These are phyloP conservation scores for Cuniculus paca DNA, from an alignment of 2,797 vertebrate species.

Conservation along the genomic window DNA sequence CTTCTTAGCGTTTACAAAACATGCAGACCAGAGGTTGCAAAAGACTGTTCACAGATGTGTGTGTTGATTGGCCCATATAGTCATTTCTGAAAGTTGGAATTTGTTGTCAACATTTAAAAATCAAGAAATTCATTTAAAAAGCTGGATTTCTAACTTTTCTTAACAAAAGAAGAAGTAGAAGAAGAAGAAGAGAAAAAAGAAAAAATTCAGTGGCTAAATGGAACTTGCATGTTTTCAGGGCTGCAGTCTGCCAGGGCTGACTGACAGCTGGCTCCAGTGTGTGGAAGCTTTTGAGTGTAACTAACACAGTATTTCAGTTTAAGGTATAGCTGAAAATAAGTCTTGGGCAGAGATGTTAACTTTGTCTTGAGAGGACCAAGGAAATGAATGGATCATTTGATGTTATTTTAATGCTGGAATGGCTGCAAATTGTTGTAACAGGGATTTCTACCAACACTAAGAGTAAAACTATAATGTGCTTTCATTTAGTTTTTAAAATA, in stretches of 20 bases:
- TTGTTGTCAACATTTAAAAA: conserved; percentile 64
- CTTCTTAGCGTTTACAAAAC: neutral
- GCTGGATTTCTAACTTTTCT: conserved; percentile 32
- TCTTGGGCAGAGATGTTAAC: neutral
- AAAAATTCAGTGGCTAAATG: neutral
- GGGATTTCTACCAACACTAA: conserved; percentile 57
- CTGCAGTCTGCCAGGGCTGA: neutral
- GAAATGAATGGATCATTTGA: conserved; percentile 40
- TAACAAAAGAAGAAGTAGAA: too few relatives aligned
- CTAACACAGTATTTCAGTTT: conserved; percentile 30
- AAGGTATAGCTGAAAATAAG: conserved; percentile 32
- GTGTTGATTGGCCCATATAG: neutral
- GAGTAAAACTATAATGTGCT: conserved; percentile 4
- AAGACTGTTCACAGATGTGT: conserved; percentile 18
- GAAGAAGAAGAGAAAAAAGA: too few relatives aligned
- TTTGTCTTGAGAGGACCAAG: conserved; percentile 31
- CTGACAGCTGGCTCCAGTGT: neutral
- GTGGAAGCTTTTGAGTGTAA: conserved; percentile 41
- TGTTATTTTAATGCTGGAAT: conserved; percentile 29
- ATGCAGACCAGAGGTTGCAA: neutral
- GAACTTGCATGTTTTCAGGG: neutral
- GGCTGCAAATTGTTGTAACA: conserved; percentile 1
- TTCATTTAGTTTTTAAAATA: conserved; percentile 57
- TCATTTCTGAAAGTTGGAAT: conserved; percentile 46
- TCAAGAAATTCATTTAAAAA: conserved; percentile 39